Percentiles rank a stretch among this genome's conserved stretches.
Evolutionary conservation across 2,113 vertebrate species (phyloP).

Genomic region (Cisticola juncidis): DNA sequence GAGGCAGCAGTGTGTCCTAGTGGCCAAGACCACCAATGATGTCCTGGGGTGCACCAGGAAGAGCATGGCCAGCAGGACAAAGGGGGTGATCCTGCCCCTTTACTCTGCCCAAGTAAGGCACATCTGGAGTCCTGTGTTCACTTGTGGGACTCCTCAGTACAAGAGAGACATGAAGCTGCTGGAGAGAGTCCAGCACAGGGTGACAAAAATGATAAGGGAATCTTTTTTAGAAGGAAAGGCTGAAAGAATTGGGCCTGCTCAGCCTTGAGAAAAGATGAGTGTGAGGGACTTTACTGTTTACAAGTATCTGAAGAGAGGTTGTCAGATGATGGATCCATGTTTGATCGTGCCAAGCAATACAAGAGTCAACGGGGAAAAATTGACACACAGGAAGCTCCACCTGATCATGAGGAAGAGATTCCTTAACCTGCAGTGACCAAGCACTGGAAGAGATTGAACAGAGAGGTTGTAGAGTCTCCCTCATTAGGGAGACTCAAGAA

Average conservation of each 20-base stretch:
- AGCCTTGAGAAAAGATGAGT: not conserved
- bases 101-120: not conserved
- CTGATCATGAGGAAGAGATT: not conserved
- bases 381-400: not conserved
- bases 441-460: not conserved
- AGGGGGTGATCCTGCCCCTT: not conserved
- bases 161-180: rapidly evolving
- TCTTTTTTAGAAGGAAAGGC: not conserved
- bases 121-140: not conserved
- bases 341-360: rapidly evolving
- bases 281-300: not conserved
- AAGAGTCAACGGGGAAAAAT: rapidly evolving
- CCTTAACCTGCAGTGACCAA: not conserved
- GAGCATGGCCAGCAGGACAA: rapidly evolving
- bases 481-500: not conserved
- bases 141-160: not conserved
- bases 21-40: not conserved
- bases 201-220: not conserved
- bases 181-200: not conserved
- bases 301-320: not conserved
- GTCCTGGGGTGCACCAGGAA: not conserved
- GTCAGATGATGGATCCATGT: not conserved
- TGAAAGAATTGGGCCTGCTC: not conserved
- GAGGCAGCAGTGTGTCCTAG: not conserved
- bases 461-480: not conserved